phyloP scores from a whole-genome alignment of 2,888 invertebrate species.

The Odontocolon sp. region DNA sequence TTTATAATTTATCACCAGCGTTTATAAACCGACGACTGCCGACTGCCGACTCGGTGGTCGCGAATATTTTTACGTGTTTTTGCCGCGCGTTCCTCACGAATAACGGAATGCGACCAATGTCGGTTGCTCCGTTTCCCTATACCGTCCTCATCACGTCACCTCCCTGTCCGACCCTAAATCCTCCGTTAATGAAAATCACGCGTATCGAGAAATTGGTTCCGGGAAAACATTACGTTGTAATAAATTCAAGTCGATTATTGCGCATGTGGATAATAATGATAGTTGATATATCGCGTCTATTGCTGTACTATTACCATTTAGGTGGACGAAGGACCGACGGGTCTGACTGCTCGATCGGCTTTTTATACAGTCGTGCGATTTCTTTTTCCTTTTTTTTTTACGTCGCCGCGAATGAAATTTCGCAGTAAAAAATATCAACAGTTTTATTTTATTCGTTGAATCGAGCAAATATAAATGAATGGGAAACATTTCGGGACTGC shows the following conservation, averaged over 20 bases:
- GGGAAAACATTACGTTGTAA: slow-evolving; percentile 63
- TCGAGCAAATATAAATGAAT: too few species aligned
- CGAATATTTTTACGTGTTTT: slow-evolving; percentile 26
- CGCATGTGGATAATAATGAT: slow-evolving; percentile 66
- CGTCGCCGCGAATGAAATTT: too few species aligned
- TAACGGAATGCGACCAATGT: neutral
- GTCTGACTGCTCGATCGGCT: slow-evolving; percentile 20
- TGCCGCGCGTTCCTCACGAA: neutral
- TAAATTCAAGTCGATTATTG: slow-evolving; percentile 66
- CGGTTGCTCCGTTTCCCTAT: neutral
- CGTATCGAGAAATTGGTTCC: slow-evolving; percentile 19
- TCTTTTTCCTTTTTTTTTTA: neutral
- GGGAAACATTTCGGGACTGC: too few species aligned
- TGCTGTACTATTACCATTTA: slow-evolving; percentile 63
- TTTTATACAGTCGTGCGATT: neutral
- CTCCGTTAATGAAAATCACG: neutral
- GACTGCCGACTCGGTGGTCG: slow-evolving; percentile 19
- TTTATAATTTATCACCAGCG: slow-evolving; percentile 49
- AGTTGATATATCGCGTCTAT: slow-evolving; percentile 70
- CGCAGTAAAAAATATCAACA: too few species aligned
- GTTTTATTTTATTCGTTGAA: too few species aligned
- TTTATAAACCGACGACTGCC: slow-evolving; percentile 28
- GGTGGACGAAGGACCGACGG: slow-evolving; percentile 33
- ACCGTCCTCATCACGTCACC: neutral
- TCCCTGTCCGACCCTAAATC: neutral